Conservation (phyloP, 2,113 vertebrate species). For the Chamaetylas fuelleborni region DNA sequence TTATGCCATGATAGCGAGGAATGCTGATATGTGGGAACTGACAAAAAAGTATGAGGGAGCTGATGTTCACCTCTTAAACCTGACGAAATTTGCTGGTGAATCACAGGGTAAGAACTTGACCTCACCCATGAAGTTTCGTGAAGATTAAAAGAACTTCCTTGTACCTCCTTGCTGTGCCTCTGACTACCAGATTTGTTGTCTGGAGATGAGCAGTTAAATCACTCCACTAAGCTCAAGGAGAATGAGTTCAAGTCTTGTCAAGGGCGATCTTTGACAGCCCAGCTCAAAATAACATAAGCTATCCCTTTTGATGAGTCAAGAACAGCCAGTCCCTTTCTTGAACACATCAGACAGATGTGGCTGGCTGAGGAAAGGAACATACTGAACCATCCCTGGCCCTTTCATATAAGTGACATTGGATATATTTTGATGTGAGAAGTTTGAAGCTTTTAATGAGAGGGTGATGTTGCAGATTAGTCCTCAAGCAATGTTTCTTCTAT, state of each 20-base stretch:
- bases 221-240: not conserved
- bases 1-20: constrained; percentile 7
- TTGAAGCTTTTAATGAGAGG: not conserved
- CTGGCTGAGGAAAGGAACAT: not conserved
- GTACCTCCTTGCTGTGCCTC: not conserved
- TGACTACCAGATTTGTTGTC: not conserved
- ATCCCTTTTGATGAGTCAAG: not conserved
- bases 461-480: not conserved
- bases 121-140: constrained; percentile 21
- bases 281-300: not conserved
- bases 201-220: not conserved
- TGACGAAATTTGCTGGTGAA: constrained; percentile 16
- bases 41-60: constrained; percentile 30
- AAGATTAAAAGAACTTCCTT: constrained; percentile 47
- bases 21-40: constrained; percentile 51
- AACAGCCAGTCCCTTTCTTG: not conserved
- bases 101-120: constrained; percentile 56
- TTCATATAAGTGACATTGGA: not conserved
- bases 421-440: not conserved
- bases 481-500: not conserved
- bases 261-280: not conserved
- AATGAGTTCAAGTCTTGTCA: constrained; percentile 26
- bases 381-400: not conserved
- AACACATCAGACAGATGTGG: not conserved
- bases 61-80: constrained; percentile 2